Percentiles rank a stretch among this genome's conserved stretches.
Evolutionary conservation across 2,113 vertebrate genomes (phyloP).

Genomic region (Clarias magur): DNA sequence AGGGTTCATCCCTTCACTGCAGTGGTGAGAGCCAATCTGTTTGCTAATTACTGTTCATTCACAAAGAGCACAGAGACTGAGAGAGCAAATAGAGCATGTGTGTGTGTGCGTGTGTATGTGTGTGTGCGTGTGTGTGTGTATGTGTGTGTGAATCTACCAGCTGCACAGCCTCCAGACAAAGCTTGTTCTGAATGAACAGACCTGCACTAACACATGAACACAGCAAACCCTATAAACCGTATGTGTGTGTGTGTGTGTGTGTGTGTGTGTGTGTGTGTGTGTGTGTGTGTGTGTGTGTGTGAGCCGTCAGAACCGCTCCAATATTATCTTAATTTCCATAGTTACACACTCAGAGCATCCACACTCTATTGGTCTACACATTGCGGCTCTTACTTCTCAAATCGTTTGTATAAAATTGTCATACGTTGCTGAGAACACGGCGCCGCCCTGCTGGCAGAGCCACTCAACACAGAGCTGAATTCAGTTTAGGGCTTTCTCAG

Average conservation of each 20-base stretch:
- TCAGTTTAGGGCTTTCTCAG: neutral
- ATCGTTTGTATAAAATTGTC: neutral
- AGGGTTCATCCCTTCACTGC: constrained; percentile 34
- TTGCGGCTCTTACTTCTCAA: neutral
- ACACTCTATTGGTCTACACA: neutral
- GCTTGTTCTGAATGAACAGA: constrained; percentile 54
- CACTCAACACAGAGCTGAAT: neutral
- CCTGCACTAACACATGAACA: constrained; percentile 28
- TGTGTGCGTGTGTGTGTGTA: constrained; percentile 47
- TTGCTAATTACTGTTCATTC: constrained; percentile 67
- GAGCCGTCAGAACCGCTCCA: neutral
- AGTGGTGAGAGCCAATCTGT: constrained; percentile 61
- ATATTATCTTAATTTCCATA: neutral
- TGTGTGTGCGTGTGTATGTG: constrained; percentile 51
- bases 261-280: no score
- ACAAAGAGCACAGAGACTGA: constrained; percentile 64
- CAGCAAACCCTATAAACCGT: neutral
- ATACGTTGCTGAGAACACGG: neutral
- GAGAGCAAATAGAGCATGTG: constrained; percentile 42
- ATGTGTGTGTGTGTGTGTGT: constrained; percentile 11
- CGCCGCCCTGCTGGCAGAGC: neutral
- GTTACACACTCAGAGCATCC: neutral
- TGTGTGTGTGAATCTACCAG: constrained; percentile 55
- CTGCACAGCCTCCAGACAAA: constrained; percentile 57
- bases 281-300: constrained; percentile 25